Conservation (phyloP, 1,140 invertebrate species). For the Brachionus calyciflorus region DNA sequence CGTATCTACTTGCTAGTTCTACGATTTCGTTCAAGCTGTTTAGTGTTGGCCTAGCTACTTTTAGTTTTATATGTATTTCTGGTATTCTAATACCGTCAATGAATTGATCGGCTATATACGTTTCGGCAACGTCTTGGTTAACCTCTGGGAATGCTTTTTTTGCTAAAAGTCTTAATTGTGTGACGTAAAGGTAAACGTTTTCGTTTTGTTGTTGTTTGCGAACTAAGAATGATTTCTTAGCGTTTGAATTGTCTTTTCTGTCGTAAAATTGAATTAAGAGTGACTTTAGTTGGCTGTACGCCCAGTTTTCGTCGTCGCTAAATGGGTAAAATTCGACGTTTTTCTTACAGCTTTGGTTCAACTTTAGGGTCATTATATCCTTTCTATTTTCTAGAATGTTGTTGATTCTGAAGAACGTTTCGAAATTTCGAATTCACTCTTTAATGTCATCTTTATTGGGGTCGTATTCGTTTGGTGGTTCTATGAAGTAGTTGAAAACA, state of each 20-base stretch:
- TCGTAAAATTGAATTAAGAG: too few relatives aligned
- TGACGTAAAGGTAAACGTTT: neutral
- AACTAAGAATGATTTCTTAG: too few relatives aligned
- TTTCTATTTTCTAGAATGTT: neutral
- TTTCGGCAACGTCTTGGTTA: neutral
- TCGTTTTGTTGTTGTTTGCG: too few relatives aligned
- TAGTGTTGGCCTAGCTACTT: neutral
- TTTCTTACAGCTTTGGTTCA: neutral
- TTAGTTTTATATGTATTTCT: neutral
- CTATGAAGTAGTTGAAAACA: too few relatives aligned
- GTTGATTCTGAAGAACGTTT: too few relatives aligned
- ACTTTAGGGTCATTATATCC: neutral
- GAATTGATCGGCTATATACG: neutral
- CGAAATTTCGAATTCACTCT: too few relatives aligned
- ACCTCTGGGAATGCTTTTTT: neutral
- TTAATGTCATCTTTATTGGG: too few relatives aligned
- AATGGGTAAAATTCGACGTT: neutral
- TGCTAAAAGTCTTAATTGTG: neutral
- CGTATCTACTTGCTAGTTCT: neutral
- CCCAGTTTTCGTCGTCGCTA: too few relatives aligned
- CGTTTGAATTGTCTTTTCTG: too few relatives aligned
- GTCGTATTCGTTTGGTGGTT: too few relatives aligned
- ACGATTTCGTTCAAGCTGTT: neutral
- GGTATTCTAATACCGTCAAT: neutral
- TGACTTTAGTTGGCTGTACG: too few relatives aligned